phyloP scores from a whole-genome alignment of 2,113 vertebrate species.

The Macrotis lagotis region DNA sequence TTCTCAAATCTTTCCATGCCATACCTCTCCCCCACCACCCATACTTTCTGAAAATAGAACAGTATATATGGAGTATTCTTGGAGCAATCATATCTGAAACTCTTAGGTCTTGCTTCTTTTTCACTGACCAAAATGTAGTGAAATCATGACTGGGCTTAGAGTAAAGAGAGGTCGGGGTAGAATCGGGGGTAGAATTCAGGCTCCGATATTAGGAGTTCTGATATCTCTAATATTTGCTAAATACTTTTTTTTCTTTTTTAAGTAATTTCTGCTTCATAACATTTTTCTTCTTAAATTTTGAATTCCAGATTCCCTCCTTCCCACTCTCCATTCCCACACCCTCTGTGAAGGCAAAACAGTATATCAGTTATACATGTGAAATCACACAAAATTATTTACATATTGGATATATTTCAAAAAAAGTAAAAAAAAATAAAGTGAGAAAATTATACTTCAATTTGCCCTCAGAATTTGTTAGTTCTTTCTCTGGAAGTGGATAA shows the following conservation, averaged over 20 bases:
- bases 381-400: background rate
- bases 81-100: background rate
- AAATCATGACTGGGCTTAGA: background rate
- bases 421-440: background rate
- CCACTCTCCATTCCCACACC: background rate
- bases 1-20: background rate
- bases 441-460: background rate
- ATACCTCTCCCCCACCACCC: background rate
- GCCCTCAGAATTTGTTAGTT: background rate
- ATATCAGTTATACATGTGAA: background rate
- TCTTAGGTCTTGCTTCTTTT: background rate
- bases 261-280: background rate
- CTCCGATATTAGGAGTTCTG: background rate
- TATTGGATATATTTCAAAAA: background rate
- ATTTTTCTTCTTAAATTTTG: background rate
- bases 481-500: background rate
- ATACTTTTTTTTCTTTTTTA: background rate
- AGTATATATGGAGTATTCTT: slow-evolving; percentile 10
- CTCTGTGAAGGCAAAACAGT: background rate
- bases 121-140: background rate
- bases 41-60: slow-evolving; percentile 12
- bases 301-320: background rate
- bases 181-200: background rate
- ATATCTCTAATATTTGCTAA: background rate
- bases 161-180: background rate